Evolutionary conservation across 2,888 invertebrate species (phyloP).

Genomic region (Heliconius ismenius): DNA sequence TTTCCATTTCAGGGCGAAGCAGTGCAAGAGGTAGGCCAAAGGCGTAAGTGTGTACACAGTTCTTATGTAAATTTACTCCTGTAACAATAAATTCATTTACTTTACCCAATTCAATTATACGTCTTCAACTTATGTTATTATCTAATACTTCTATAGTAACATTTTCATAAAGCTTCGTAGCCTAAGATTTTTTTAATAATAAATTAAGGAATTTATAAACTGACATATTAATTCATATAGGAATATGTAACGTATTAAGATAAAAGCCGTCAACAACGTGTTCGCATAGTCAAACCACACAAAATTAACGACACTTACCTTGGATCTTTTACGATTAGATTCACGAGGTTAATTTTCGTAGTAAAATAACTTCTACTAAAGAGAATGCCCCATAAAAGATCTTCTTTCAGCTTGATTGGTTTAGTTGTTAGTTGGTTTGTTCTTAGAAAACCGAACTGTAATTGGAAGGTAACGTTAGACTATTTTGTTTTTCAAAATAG

Average conservation of each 20-base stretch:
- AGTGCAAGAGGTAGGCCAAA: too few species aligned
- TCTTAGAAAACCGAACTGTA: neutral
- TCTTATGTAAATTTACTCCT: too few species aligned
- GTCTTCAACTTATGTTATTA: too few species aligned
- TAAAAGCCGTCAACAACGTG: conserved; percentile 27
- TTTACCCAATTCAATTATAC: too few species aligned
- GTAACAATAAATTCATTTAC: too few species aligned
- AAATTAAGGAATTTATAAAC: neutral
- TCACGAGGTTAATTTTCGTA: conserved; percentile 33
- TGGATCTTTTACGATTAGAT: conserved; percentile 36
- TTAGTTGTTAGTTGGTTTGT: conserved; percentile 35
- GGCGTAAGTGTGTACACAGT: too few species aligned
- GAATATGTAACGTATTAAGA: neutral
- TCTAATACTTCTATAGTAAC: too few species aligned
- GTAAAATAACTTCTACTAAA: conserved; percentile 31
- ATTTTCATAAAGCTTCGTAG: neutral
- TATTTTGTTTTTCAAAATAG: neutral
- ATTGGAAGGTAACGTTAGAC: neutral
- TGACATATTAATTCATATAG: neutral
- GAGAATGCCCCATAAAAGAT: conserved; percentile 36
- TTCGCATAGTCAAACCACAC: conserved; percentile 26
- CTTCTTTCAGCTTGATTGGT: conserved; percentile 35
- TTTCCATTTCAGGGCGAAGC: too few species aligned
- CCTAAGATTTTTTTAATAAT: neutral
- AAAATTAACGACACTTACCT: conserved; percentile 37